phyloP scores from a whole-genome alignment of 30 jellyfish, hydroid and myxozoan genomes.

The Turritopsis rubra region DNA sequence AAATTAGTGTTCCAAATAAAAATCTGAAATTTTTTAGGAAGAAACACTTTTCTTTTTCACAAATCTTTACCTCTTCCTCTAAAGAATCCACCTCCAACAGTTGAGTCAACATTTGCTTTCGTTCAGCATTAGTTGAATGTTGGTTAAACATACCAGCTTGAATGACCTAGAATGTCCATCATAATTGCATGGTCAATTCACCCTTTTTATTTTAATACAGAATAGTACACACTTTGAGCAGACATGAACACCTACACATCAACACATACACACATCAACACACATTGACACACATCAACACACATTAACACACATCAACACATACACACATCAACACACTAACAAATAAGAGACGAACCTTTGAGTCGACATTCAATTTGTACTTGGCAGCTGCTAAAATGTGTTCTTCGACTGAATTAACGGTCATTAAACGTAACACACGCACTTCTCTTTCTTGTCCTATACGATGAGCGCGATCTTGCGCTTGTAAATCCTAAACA shows the following conservation, averaged over 20 bases:
- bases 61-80: slow-evolving; percentile 98
- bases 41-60: too few relatives aligned
- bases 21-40: too few relatives aligned
- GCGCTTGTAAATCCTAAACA: slow-evolving; percentile 96
- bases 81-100: slow-evolving; percentile 76
- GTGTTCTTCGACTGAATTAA: slow-evolving; percentile 92
- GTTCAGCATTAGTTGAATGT: slow-evolving; percentile 89
- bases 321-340: too few relatives aligned
- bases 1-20: too few relatives aligned
- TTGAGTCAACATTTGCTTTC: slow-evolving; percentile 79
- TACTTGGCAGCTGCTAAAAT: slow-evolving; percentile 94
- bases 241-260: too few relatives aligned
- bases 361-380: slow-evolving; percentile 85
- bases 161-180: slow-evolving; percentile 71
- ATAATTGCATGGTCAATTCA: background rate
- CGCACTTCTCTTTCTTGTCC: slow-evolving; percentile 96
- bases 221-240: background rate
- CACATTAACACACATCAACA: too few relatives aligned
- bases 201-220: background rate
- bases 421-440: slow-evolving; percentile 92
- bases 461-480: slow-evolving; percentile 99
- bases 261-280: too few relatives aligned
- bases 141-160: slow-evolving; percentile 99
- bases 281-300: too few relatives aligned
- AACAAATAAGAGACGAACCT: slow-evolving; percentile 70